Percentiles rank a stretch among this genome's conserved stretches.
phyloP scores from a whole-genome alignment of 2,888 invertebrate species.

The Temnothorax unifasciatus region DNA sequence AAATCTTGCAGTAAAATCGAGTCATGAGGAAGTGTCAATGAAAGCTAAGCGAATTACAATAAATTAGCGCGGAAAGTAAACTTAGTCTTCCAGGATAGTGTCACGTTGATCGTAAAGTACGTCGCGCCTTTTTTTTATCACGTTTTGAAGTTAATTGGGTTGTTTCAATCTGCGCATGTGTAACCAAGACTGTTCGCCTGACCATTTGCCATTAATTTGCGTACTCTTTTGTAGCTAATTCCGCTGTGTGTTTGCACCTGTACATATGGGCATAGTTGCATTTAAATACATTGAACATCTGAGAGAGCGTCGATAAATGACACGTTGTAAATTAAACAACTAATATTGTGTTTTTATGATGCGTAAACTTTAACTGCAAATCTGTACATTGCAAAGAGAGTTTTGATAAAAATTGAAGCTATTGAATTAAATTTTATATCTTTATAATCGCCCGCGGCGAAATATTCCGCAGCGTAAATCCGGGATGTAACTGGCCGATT shows the following conservation, averaged over 20 bases:
- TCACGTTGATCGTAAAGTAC: conserved; percentile 24
- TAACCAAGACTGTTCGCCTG: neutral
- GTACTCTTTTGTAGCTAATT: conserved; percentile 37
- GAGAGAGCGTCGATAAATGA: neutral
- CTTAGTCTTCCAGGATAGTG: conserved; percentile 3
- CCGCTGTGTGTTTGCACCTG: conserved; percentile 6
- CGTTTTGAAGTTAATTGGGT: conserved; percentile 40
- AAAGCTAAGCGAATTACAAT: conserved; percentile 41
- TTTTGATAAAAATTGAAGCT: neutral
- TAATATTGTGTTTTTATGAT: conserved; percentile 16
- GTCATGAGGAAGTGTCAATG: neutral
- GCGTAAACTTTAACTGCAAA: conserved; percentile 26
- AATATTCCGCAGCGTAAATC: conserved; percentile 25
- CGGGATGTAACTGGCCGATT: conserved; percentile 5
- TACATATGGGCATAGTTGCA: neutral
- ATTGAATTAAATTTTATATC: neutral
- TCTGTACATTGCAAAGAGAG: neutral
- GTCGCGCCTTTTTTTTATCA: conserved; percentile 23
- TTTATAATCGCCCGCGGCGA: neutral
- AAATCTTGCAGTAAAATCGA: neutral
- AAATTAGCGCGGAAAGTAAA: conserved; percentile 31
- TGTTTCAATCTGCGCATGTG: conserved; percentile 23
- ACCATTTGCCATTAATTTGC: conserved; percentile 24
- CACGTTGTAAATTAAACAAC: conserved; percentile 1
- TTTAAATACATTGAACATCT: neutral